Conservation (phyloP, 2,888 invertebrate species). For the Gryllus longicercus region DNA sequence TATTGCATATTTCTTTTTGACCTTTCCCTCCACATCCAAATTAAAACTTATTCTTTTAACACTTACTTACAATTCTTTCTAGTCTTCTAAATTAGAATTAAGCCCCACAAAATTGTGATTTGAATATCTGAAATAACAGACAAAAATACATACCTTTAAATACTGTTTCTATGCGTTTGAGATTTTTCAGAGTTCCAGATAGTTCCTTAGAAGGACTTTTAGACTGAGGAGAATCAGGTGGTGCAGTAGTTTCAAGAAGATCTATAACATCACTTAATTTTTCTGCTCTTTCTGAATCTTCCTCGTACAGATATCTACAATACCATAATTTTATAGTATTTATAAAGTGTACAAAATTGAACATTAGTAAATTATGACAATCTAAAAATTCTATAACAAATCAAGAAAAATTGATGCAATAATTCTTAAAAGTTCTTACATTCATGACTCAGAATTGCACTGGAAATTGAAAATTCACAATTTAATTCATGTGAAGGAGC, state of each 20-base stretch:
- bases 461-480: too few species aligned
- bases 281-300: conserved; percentile 42
- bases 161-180: conserved; percentile 52
- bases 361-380: too few species aligned
- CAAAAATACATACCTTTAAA: conserved; percentile 46
- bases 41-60: too few species aligned
- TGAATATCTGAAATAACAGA: background rate
- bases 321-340: too few species aligned
- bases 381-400: too few species aligned
- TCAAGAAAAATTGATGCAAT: too few species aligned
- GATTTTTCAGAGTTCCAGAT: conserved; percentile 52
- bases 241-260: conserved; percentile 41
- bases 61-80: too few species aligned
- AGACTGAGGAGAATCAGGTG: conserved; percentile 39
- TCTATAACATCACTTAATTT: conserved; percentile 43
- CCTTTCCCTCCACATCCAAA: background rate
- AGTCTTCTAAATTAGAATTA: too few species aligned
- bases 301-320: conserved; percentile 41
- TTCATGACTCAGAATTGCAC: too few species aligned
- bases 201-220: conserved; percentile 49
- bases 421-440: too few species aligned
- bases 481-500: too few species aligned
- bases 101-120: background rate
- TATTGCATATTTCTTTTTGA: background rate
- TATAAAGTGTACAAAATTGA: too few species aligned